Base-by-base conservation (phyloP, 2,113 vertebrate species). In the Albula glossodonta region DNA sequence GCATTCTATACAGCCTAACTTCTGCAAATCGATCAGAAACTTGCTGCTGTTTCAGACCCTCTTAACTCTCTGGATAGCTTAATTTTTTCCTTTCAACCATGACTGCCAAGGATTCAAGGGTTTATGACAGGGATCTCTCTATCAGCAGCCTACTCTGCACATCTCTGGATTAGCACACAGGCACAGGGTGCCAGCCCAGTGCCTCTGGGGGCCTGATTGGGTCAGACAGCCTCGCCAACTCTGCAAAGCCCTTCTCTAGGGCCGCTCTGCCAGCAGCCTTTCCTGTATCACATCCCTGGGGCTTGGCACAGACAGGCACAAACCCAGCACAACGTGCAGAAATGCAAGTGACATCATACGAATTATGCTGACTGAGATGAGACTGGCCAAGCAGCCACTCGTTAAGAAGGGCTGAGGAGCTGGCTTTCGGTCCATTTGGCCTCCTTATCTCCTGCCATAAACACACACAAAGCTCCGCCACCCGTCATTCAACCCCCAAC, bases 321-420 rank as follows among this genome's bases (percentile, higher is more conserved):
- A 19, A 89, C 90, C 90, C 90, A 88, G 92, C 90, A 91, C 91
- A 90, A 91, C 93, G 89, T 93, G 90, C 86, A 91, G 93, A 94
- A 90, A 91, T 93, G 92, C 92, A 93, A 93, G 49, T 93, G 93
- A 93, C 93, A 94, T 93, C 89, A 60, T 88, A 89, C 93, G 92
- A 91, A 94, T 95, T 94, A 95, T 93, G 93, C 91, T 93, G 93
- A 95, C 90, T 93, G 93, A 94, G 93, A 95, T 92, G 90, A 91
- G 93, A 93, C 95, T 93, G 94, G 94, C 95, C 91, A 96, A 95
- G 94, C 92, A 94, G 95, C 94, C 92, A 93, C 93, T 94, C 93
- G 94, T 95, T 93, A 95, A 89, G 90, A 93, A 92, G 92, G 94
- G 91, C 94, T 94, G 92, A 94, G 93, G 93, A 95, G 95, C 91